Evolutionary conservation across 2,888 invertebrate genomes (phyloP).

Genomic region (Oxycera nigricornis): DNA sequence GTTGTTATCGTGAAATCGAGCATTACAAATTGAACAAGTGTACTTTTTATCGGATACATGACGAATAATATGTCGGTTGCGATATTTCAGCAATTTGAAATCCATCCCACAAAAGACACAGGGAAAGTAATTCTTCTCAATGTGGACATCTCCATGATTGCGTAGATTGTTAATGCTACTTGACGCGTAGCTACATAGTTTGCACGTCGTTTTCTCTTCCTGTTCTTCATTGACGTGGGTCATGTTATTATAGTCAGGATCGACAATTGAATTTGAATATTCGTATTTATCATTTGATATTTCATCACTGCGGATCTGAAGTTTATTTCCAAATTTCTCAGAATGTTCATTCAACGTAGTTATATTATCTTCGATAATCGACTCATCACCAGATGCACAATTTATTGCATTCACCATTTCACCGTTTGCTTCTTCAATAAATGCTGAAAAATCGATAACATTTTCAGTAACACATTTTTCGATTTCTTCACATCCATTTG

Average conservation of each 20-base stretch:
- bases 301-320: no score
- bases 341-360: no score
- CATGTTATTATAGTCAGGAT: not conserved
- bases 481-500: not conserved
- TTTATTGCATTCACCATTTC: no score
- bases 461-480: not conserved
- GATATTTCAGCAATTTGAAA: slow-evolving; percentile 24
- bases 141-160: not conserved
- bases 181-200: not conserved
- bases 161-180: not conserved
- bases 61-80: slow-evolving; percentile 38
- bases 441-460: not conserved
- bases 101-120: slow-evolving; percentile 49
- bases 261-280: not conserved
- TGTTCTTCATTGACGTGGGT: not conserved
- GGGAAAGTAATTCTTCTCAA: not conserved
- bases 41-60: slow-evolving; percentile 25
- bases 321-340: no score
- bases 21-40: slow-evolving; percentile 19
- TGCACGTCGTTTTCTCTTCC: not conserved
- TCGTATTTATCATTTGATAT: not conserved
- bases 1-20: slow-evolving; percentile 12
- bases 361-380: no score
- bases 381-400: no score
- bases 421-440: not conserved